Conservation (phyloP, 2,888 invertebrate species). For the Caenorhabditis drosophilae region DNA sequence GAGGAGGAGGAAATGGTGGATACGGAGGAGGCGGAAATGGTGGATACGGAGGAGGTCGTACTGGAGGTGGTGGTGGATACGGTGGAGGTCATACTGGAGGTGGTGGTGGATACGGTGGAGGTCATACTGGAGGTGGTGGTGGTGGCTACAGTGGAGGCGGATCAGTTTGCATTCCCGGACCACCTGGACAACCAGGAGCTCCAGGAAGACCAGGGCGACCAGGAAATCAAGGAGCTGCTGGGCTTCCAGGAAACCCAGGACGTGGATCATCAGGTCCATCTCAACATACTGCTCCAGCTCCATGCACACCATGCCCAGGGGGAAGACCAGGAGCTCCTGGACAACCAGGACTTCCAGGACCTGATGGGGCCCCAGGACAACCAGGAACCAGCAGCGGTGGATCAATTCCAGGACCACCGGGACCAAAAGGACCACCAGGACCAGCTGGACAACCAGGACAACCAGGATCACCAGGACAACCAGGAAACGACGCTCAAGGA, state of each 20-base stretch:
- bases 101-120: conserved; percentile 40
- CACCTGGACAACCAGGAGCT: conserved; percentile 32
- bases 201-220: conserved; percentile 11
- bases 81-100: conserved; percentile 61
- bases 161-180: conserved; percentile 35
- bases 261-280: conserved; percentile 31
- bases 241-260: conserved; percentile 9
- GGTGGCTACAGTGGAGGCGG: background rate
- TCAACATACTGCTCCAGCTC: conserved; percentile 30
- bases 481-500: conserved; percentile 39
- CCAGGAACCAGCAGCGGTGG: conserved; percentile 22
- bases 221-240: conserved; percentile 32
- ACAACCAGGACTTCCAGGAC: conserved; percentile 34
- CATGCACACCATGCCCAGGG: conserved; percentile 19
- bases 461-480: conserved; percentile 14
- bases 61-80: conserved; percentile 59
- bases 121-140: conserved; percentile 27
- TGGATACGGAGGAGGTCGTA: conserved; percentile 55
- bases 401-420: conserved; percentile 20
- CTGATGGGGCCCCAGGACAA: conserved; percentile 30
- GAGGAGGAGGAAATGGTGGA: conserved; percentile 47
- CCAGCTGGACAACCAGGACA: conserved; percentile 37
- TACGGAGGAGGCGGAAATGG: conserved; percentile 53
- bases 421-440: conserved; percentile 40
- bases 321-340: conserved; percentile 42